phyloP scores from a whole-genome alignment of 1,140 invertebrate genomes.

The Agraylea sexmaculata region DNA sequence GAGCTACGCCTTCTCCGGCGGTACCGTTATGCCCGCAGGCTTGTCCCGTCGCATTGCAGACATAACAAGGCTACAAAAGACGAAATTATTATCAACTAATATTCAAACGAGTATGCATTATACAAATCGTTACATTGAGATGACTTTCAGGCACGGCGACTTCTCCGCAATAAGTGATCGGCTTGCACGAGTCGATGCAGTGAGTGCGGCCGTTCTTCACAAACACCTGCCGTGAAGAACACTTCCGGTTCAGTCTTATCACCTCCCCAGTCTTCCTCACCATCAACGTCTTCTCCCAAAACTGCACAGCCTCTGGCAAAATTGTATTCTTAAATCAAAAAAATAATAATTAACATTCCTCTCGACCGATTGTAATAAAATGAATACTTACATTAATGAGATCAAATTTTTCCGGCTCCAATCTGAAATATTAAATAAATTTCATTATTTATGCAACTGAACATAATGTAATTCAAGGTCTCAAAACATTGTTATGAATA shows the following conservation, averaged over 20 bases:
- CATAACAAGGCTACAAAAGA: slow-evolving; percentile 60
- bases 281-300: slow-evolving; percentile 85
- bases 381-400: slow-evolving; percentile 72
- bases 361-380: slow-evolving; percentile 3
- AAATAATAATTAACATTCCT: slow-evolving; percentile 3
- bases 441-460: background rate
- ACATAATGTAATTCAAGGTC: too few relatives aligned
- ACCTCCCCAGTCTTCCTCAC: slow-evolving; percentile 72
- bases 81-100: background rate
- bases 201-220: slow-evolving; percentile 71
- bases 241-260: slow-evolving; percentile 79
- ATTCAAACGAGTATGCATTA: slow-evolving; percentile 1
- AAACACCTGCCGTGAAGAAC: slow-evolving; percentile 69
- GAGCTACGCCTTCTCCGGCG: slow-evolving; percentile 59
- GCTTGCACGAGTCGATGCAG: slow-evolving; percentile 77
- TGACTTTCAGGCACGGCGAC: slow-evolving; percentile 83
- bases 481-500: too few relatives aligned
- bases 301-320: slow-evolving; percentile 78
- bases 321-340: slow-evolving; percentile 68
- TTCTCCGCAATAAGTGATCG: slow-evolving; percentile 86
- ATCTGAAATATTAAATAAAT: slow-evolving; percentile 37
- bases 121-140: slow-evolving; percentile 80
- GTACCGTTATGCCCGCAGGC: slow-evolving; percentile 46
- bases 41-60: slow-evolving; percentile 74
- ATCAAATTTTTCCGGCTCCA: slow-evolving; percentile 67